Evolutionary conservation across 2,113 vertebrate genomes (phyloP).

Genomic region (Abramis brama): DNA sequence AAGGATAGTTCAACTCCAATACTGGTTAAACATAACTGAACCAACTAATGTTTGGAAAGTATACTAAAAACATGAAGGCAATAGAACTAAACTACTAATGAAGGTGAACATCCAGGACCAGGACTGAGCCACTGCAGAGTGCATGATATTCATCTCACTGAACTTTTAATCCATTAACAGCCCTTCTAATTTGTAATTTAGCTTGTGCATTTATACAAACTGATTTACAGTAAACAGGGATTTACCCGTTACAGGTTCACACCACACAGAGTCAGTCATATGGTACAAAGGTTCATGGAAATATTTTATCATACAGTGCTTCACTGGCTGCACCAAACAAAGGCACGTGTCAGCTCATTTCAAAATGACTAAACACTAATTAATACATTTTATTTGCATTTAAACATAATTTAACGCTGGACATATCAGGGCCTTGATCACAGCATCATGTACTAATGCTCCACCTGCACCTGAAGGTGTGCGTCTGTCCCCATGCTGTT

Average conservation of each 20-base stretch:
- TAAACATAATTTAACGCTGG: neutral
- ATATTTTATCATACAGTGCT: neutral
- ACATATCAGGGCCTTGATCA: constrained; percentile 33
- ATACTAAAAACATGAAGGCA: neutral
- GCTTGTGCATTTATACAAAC: neutral
- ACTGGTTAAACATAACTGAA: neutral
- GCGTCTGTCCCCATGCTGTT: constrained; percentile 7
- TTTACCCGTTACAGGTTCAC: neutral
- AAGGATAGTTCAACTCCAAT: neutral
- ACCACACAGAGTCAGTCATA: neutral
- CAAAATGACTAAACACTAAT: neutral
- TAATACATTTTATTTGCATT: neutral
- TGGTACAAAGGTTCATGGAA: neutral
- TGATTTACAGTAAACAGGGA: neutral
- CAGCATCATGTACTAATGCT: neutral
- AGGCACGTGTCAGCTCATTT: neutral
- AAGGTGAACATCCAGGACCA: neutral
- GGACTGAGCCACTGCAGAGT: neutral
- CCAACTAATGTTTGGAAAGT: neutral
- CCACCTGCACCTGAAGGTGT: constrained; percentile 29
- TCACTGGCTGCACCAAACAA: neutral
- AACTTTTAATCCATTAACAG: neutral
- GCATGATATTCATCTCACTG: neutral
- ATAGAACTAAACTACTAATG: neutral
- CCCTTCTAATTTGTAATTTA: neutral